Evolutionary conservation across 2,888 invertebrate species (phyloP).

Genomic region (Schrankia costaestrigalis): DNA sequence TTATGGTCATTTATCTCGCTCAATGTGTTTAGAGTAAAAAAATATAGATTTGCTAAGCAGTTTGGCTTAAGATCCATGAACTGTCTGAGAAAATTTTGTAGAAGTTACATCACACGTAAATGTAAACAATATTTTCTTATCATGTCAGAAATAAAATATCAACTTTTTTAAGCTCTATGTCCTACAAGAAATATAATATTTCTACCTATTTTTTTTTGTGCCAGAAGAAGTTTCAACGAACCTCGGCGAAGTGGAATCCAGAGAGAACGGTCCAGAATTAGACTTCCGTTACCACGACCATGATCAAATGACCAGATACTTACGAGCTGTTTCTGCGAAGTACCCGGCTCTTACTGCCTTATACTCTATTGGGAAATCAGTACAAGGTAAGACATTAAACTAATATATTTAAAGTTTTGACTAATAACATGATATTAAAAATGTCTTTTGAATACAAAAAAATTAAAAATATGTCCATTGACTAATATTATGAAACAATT

Average conservation of each 20-base stretch:
- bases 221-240: conserved; percentile 53
- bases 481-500: too few relatives aligned
- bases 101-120: too few relatives aligned
- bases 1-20: too few relatives aligned
- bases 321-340: conserved; percentile 88
- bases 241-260: conserved; percentile 58
- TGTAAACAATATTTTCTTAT: too few relatives aligned
- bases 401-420: neutral
- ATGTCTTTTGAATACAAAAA: too few relatives aligned
- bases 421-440: neutral
- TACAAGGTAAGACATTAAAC: conserved; percentile 84
- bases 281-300: conserved; percentile 95
- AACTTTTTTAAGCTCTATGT: neutral
- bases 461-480: too few relatives aligned
- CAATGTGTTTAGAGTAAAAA: too few relatives aligned
- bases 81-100: too few relatives aligned
- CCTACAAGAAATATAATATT: neutral
- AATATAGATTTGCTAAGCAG: too few relatives aligned
- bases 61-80: too few relatives aligned
- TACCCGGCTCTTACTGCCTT: conserved; percentile 94
- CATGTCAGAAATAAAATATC: too few relatives aligned
- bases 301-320: conserved; percentile 89
- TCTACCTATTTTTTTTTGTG: conserved; percentile 21
- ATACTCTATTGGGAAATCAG: conserved; percentile 96
- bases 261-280: conserved; percentile 66